A percentile compares a stretch with the other conserved stretches of the same genome.
These are phyloP conservation scores for Brachystomella parvula DNA, from an alignment of 1,140 invertebrate genomes.

Conservation along the genomic window DNA sequence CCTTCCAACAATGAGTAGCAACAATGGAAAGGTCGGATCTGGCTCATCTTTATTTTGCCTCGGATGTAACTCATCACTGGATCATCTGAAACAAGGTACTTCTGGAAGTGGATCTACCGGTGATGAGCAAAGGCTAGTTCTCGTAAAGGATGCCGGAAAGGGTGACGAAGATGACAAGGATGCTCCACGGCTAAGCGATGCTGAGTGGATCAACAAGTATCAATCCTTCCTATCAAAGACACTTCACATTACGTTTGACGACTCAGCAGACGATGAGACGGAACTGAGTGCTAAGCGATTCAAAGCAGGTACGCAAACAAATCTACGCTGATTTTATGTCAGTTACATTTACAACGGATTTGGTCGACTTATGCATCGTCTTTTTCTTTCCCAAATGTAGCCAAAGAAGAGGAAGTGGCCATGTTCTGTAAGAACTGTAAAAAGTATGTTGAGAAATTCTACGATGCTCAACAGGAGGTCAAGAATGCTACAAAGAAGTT, in stretches of 20 bases:
- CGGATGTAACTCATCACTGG: neutral
- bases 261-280: neutral
- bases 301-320: neutral
- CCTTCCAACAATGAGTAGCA: neutral
- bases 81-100: neutral
- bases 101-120: neutral
- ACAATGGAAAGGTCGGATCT: neutral
- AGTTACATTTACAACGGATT: neutral
- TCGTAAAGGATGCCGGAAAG: neutral
- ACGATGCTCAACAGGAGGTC: slow-evolving; percentile 9
- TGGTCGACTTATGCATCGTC: neutral
- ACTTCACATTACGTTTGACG: neutral
- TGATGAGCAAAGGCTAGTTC: neutral
- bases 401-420: neutral
- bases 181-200: neutral
- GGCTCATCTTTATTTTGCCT: too few relatives aligned
- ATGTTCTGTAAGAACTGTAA: slow-evolving; percentile 20
- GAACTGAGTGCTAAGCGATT: neutral
- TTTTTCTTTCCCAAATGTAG: neutral
- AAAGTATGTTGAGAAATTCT: slow-evolving; percentile 10
- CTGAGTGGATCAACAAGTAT: neutral
- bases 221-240: neutral
- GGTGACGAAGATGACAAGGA: neutral
- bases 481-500: slow-evolving; percentile 13
- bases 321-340: neutral